Evolutionary conservation across 2,113 vertebrate species (phyloP).

Genomic region (Nematolebias whitei): DNA sequence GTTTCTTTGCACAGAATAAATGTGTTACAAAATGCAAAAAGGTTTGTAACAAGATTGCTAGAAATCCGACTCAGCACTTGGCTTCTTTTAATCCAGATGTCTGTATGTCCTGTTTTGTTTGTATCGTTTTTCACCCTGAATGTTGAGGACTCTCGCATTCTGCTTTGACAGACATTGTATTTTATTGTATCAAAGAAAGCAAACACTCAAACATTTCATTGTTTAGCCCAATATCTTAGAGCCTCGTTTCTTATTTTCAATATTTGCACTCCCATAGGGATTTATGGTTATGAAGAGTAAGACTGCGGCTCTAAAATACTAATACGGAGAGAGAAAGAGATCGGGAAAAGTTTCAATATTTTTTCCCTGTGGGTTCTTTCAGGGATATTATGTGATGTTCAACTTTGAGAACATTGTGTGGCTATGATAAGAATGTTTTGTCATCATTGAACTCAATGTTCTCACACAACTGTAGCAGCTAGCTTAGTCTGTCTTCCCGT

Average conservation of each 20-base stretch:
- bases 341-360: constrained; percentile 31
- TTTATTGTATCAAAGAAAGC: constrained; percentile 24
- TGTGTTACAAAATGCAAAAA: constrained; percentile 8
- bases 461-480: constrained; percentile 48
- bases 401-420: constrained; percentile 49
- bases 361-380: constrained; percentile 40
- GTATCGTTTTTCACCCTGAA: neutral
- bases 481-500: constrained; percentile 18
- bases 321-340: constrained; percentile 37
- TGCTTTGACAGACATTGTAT: constrained; percentile 16
- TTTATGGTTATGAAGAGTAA: constrained; percentile 56
- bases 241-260: constrained; percentile 57
- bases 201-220: constrained; percentile 17
- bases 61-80: neutral
- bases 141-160: neutral
- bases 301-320: constrained; percentile 36
- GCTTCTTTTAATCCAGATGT: neutral
- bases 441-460: constrained; percentile 48
- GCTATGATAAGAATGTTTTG: constrained; percentile 60
- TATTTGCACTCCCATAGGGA: constrained; percentile 50
- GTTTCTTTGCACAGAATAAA: neutral
- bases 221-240: constrained; percentile 42
- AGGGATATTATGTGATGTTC: constrained; percentile 43
- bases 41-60: neutral
- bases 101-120: neutral